These are phyloP conservation scores for Muschampia plurimacula DNA, from an alignment of 2,888 invertebrate genomes.

Conservation along the genomic window DNA sequence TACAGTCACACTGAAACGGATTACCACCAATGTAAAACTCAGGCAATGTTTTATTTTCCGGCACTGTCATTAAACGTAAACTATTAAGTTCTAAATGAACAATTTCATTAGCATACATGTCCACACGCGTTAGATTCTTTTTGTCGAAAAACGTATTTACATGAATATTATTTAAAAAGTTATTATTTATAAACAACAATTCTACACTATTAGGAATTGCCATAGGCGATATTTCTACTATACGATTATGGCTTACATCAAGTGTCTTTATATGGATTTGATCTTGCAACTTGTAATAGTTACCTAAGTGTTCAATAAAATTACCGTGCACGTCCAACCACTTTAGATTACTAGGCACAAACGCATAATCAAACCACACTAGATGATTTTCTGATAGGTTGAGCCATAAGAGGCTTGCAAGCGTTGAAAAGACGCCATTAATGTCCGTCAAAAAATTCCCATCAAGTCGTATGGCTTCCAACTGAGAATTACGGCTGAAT, in stretches of 20 bases:
- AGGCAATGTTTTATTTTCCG: slow-evolving; percentile 90
- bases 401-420: slow-evolving; percentile 93
- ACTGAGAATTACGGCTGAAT: slow-evolving; percentile 92
- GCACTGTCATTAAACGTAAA: slow-evolving; percentile 90
- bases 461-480: slow-evolving; percentile 95
- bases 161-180: slow-evolving; percentile 92
- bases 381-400: slow-evolving; percentile 96
- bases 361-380: slow-evolving; percentile 97
- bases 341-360: slow-evolving; percentile 94
- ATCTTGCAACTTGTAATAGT: slow-evolving; percentile 94
- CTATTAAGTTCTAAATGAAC: slow-evolving; percentile 93
- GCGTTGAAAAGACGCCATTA: slow-evolving; percentile 94
- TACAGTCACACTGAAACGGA: slow-evolving; percentile 97
- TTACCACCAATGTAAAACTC: slow-evolving; percentile 97
- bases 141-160: slow-evolving; percentile 95
- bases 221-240: slow-evolving; percentile 92
- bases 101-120: slow-evolving; percentile 95
- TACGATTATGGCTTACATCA: slow-evolving; percentile 95
- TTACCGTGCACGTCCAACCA: slow-evolving; percentile 97
- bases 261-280: slow-evolving; percentile 93
- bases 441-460: slow-evolving; percentile 96
- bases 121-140: slow-evolving; percentile 93
- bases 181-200: slow-evolving; percentile 95
- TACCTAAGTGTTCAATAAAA: slow-evolving; percentile 94
- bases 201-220: slow-evolving; percentile 96